Evolutionary conservation across 2,888 invertebrate genomes (phyloP).

Genomic region (Scaptomyza polygonia): DNA sequence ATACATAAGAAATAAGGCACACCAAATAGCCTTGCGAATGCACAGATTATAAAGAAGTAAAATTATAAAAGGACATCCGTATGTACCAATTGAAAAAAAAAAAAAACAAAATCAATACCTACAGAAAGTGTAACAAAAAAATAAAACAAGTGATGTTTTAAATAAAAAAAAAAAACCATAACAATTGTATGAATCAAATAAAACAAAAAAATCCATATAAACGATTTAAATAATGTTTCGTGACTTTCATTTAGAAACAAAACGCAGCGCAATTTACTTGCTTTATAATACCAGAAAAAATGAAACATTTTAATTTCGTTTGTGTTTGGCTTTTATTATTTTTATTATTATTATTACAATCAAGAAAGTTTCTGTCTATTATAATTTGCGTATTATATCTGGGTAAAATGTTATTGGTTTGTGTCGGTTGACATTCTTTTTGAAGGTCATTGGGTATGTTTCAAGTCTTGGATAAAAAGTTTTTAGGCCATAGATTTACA

Average conservation of each 20-base stretch:
- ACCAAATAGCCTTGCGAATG: constrained; percentile 76
- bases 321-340: constrained; percentile 62
- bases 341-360: constrained; percentile 55
- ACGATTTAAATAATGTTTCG: constrained; percentile 63
- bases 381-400: constrained; percentile 60
- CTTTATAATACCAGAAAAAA: constrained; percentile 1
- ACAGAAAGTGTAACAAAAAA: constrained; percentile 55
- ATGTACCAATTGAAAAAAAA: constrained; percentile 40
- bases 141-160: constrained; percentile 62
- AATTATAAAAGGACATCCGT: constrained; percentile 50
- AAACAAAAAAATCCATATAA: constrained; percentile 75
- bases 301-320: constrained; percentile 21
- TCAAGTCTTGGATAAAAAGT: constrained; percentile 4
- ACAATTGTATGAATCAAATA: constrained; percentile 76
- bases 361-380: constrained; percentile 53
- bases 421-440: constrained; percentile 18
- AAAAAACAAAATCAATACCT: constrained; percentile 35
- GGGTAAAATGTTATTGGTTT: constrained; percentile 26
- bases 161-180: constrained; percentile 50
- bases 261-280: not conserved
- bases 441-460: not conserved
- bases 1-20: constrained; percentile 59
- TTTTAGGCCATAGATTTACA: not conserved
- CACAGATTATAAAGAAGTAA: constrained; percentile 44
- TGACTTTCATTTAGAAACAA: constrained; percentile 1